These are phyloP conservation scores for Echinops telfairi DNA, from an alignment of 2,113 vertebrate species.

Conservation along the genomic window DNA sequence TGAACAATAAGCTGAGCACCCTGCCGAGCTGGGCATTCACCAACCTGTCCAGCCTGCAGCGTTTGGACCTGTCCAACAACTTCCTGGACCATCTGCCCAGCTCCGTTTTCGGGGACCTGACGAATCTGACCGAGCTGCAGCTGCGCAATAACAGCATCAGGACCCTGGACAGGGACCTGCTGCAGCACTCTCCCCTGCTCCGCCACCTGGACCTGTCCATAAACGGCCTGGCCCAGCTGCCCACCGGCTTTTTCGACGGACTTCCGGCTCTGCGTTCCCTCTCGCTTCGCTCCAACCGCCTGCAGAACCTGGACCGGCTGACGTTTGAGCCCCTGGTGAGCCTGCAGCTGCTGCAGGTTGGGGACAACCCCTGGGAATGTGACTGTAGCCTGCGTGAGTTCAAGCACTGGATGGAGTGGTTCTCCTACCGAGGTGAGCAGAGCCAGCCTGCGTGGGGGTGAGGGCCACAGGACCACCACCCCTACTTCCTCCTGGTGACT, in stretches of 20 bases:
- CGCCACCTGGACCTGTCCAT: conserved; percentile 96
- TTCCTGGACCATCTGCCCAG: conserved; percentile 96
- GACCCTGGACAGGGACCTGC: conserved; percentile 93
- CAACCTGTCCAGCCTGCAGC: conserved; percentile 95
- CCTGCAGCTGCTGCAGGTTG: conserved; percentile 95
- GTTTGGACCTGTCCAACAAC: conserved; percentile 98
- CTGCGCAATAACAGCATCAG: conserved; percentile 98
- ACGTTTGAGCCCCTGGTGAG: conserved; percentile 95
- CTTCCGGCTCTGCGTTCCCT: conserved; percentile 94
- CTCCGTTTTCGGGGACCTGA: conserved; percentile 93
- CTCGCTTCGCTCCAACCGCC: conserved; percentile 94
- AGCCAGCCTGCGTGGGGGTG: no score
- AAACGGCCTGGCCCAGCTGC: conserved; percentile 94
- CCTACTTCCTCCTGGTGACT: neutral
- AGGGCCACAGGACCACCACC: neutral
- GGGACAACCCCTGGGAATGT: conserved; percentile 98
- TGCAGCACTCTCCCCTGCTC: conserved; percentile 91
- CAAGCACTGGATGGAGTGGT: conserved; percentile 99
- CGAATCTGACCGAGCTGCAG: conserved; percentile 94
- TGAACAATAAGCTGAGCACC: conserved; percentile 95
- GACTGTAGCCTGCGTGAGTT: conserved; percentile 98
- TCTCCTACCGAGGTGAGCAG: conserved; percentile 96
- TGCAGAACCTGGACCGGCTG: conserved; percentile 95
- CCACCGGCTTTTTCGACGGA: conserved; percentile 93
- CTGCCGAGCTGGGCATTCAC: conserved; percentile 92